A percentile compares a stretch with the other conserved stretches of the same genome.
Evolutionary conservation across 2,113 vertebrate species (phyloP).

Genomic region (Machaerirhynchus nigripectus): DNA sequence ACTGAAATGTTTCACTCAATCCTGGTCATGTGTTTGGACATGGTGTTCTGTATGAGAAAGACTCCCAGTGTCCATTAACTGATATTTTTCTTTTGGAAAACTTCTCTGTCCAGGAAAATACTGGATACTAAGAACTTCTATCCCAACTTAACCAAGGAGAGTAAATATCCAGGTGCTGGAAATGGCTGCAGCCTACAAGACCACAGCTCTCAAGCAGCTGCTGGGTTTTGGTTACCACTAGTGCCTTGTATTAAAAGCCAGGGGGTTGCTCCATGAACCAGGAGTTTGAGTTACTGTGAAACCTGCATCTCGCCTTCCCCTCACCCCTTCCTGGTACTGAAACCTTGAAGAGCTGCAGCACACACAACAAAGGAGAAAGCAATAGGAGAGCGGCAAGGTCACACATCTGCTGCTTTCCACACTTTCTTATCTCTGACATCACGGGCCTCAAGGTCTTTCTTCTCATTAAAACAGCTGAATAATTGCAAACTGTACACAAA

Average conservation of each 20-base stretch:
- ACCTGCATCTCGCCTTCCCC: neutral
- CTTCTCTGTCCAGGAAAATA: neutral
- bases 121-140: neutral
- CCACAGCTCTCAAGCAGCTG: neutral
- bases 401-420: slow-evolving; percentile 73
- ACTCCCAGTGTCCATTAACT: neutral
- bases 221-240: neutral
- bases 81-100: neutral
- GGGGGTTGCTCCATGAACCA: neutral
- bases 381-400: slow-evolving; percentile 61
- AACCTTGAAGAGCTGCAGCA: slow-evolving; percentile 65
- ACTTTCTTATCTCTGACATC: slow-evolving; percentile 82
- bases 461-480: slow-evolving; percentile 83
- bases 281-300: neutral
- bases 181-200: neutral
- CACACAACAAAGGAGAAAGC: slow-evolving; percentile 64
- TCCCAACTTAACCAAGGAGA: neutral
- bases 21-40: neutral
- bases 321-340: slow-evolving; percentile 30
- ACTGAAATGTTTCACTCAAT: neutral
- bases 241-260: neutral
- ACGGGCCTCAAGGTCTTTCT: slow-evolving; percentile 75
- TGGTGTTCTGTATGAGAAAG: neutral
- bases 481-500: slow-evolving; percentile 80
- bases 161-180: neutral